These are phyloP conservation scores for Asteroscopus sphinx DNA, from an alignment of 2,888 invertebrate species.

Conservation along the genomic window DNA sequence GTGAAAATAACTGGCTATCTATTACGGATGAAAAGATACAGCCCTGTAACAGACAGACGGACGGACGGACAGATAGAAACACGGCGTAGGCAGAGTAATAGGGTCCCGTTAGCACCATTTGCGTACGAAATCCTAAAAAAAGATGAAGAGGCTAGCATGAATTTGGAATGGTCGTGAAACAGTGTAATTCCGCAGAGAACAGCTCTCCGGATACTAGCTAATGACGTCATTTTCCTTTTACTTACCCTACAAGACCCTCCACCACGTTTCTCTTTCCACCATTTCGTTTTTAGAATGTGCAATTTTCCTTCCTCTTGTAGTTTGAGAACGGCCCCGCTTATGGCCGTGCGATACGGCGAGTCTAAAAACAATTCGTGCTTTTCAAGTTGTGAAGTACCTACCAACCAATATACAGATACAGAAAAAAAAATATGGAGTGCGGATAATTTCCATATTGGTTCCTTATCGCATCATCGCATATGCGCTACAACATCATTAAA, in stretches of 20 bases:
- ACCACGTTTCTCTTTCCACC: conserved; percentile 99
- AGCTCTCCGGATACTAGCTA: conserved; percentile 33
- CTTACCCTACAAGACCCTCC: conserved; percentile 96
- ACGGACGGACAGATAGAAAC: too few species aligned
- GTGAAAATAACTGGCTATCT: too few species aligned
- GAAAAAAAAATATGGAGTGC: too few species aligned
- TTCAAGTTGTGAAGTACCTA: conserved; percentile 17
- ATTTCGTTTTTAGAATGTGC: conserved; percentile 97
- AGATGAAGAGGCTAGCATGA: not conserved
- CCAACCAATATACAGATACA: too few species aligned
- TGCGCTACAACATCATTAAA: too few species aligned
- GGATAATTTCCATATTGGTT: too few species aligned
- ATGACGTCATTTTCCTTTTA: conserved; percentile 56
- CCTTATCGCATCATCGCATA: too few species aligned
- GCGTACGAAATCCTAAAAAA: too few species aligned
- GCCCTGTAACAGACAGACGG: too few species aligned
- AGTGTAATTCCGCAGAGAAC: conserved; percentile 21
- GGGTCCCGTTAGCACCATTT: too few species aligned
- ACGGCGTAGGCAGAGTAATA: too few species aligned
- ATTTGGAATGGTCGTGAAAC: conserved; percentile 11
- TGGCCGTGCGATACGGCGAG: conserved; percentile 97
- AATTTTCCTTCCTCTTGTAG: conserved; percentile 98
- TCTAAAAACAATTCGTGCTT: conserved; percentile 86
- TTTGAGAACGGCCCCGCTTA: conserved; percentile 98
- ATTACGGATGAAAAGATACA: too few species aligned